Conservation (phyloP, 2,888 invertebrate genomes). For the Drosophila barbarae region DNA sequence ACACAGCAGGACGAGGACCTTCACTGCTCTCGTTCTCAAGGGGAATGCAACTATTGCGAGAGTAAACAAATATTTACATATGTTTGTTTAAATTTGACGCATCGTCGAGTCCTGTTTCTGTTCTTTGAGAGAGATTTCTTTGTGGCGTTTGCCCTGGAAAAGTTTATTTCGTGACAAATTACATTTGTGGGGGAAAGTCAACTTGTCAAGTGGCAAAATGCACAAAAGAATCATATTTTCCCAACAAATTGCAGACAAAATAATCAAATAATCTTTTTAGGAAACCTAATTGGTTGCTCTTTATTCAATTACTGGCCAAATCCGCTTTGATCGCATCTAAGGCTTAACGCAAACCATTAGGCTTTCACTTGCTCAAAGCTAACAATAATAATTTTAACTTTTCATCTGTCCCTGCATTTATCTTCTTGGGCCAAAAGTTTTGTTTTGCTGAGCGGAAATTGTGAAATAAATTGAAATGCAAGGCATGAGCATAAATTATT, state of each 20-base stretch:
- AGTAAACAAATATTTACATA: conserved; percentile 47
- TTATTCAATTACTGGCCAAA: conserved; percentile 17
- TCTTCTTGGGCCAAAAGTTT: conserved; percentile 26
- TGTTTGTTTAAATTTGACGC: conserved; percentile 41
- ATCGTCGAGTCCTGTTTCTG: conserved; percentile 24
- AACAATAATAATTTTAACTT: conserved; percentile 13
- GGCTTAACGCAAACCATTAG: conserved; percentile 11
- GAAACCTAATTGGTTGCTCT: background rate
- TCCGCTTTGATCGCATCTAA: conserved; percentile 11
- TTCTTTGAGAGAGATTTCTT: conserved; percentile 28
- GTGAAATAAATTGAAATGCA: conserved; percentile 67
- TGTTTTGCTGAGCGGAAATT: conserved; percentile 52
- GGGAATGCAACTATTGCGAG: conserved; percentile 28
- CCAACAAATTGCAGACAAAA: conserved; percentile 4
- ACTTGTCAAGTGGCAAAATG: background rate
- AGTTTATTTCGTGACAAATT: conserved; percentile 39
- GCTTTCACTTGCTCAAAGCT: conserved; percentile 4
- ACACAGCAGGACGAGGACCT: conserved; percentile 12
- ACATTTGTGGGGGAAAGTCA: conserved; percentile 12
- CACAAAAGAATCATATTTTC: conserved; percentile 17
- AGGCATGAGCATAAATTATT: conserved; percentile 55
- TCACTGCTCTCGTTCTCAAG: conserved; percentile 17
- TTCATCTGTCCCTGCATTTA: conserved; percentile 16
- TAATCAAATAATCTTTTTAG: conserved; percentile 21
- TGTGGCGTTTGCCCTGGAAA: conserved; percentile 25